Percentiles rank a stretch among this genome's conserved stretches.
These are phyloP conservation scores for Pygoscelis antarcticus DNA, from an alignment of 2,113 vertebrate genomes.

Conservation along the genomic window DNA sequence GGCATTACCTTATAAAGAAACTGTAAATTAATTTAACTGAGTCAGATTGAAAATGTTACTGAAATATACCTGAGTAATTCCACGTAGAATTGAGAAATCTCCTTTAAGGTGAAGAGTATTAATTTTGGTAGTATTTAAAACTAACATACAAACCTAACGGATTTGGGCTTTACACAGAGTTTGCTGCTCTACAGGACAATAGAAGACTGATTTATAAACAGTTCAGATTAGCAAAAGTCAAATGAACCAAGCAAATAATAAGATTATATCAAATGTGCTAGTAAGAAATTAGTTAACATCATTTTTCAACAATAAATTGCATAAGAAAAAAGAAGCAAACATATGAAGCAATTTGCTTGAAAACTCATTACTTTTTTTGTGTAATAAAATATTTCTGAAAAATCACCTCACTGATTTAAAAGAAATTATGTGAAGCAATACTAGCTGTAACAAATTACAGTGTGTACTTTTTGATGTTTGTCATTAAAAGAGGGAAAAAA, in stretches of 20 bases:
- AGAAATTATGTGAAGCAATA: not conserved
- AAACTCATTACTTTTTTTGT: not conserved
- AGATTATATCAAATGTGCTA: not conserved
- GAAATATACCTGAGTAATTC: not conserved
- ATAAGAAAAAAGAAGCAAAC: not conserved
- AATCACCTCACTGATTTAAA: not conserved
- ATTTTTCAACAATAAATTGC: not conserved
- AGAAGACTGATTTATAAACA: not conserved
- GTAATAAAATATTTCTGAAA: not conserved
- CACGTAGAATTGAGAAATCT: not conserved
- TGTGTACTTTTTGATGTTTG: not conserved
- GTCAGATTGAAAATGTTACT: not conserved
- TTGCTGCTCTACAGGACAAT: not conserved
- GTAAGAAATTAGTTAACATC: not conserved
- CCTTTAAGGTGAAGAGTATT: not conserved
- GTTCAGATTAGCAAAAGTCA: not conserved
- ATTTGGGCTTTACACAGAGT: not conserved
- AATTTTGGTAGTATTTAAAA: not conserved
- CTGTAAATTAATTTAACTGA: not conserved
- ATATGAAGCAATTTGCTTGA: not conserved
- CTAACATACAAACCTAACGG: not conserved
- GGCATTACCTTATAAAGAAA: not conserved
- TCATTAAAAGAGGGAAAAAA: not conserved
- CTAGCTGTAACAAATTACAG: not conserved
- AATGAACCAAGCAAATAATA: not conserved